Conservation (phyloP, 2,888 invertebrate species). For the Petrolisthes cinctipes region DNA sequence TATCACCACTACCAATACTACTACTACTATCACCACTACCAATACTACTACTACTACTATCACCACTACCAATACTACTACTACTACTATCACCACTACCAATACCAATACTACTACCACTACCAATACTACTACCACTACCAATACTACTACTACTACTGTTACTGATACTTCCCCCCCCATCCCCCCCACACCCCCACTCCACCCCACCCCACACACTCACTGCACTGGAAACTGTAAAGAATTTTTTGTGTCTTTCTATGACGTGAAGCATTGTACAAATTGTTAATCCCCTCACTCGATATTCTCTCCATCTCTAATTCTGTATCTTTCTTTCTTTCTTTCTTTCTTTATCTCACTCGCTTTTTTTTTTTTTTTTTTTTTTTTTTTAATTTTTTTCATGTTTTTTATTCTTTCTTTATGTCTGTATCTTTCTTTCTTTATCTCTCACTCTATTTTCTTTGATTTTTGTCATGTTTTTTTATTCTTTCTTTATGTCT, state of each 20-base stretch:
- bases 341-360: constrained; percentile 9
- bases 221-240: constrained; percentile 43
- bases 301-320: constrained; percentile 4
- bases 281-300: constrained; percentile 55
- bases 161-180: no score
- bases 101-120: no score
- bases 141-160: no score
- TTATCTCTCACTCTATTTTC: background rate
- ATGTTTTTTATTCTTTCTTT: background rate
- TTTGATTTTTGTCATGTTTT: background rate
- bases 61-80: no score
- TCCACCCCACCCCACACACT: background rate
- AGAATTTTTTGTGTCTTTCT: constrained; percentile 18
- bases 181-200: background rate
- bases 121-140: no score
- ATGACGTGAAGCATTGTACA: constrained; percentile 58
- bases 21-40: no score
- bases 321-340: constrained; percentile 10
- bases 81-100: no score
- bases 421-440: background rate
- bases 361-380: background rate
- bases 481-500: background rate
- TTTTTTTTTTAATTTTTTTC: background rate
- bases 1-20: no score
- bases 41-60: no score